A percentile compares a stretch with the other conserved stretches of the same genome.
These are phyloP conservation scores for Ctena decussata DNA, from an alignment of 2,888 invertebrate species.

Conservation along the genomic window DNA sequence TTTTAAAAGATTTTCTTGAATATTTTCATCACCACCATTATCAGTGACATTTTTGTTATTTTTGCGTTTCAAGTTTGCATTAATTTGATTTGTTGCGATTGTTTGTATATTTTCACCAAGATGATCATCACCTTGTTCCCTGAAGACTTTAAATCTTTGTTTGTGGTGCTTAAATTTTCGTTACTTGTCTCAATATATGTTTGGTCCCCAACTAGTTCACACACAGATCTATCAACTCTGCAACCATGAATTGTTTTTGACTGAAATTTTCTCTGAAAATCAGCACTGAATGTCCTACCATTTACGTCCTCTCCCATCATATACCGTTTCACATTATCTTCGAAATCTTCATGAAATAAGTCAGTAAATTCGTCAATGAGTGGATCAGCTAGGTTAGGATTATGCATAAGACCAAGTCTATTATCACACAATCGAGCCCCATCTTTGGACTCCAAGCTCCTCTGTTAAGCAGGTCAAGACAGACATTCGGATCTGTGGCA, in stretches of 20 bases:
- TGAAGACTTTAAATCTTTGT: too few species aligned
- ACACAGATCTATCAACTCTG: too few species aligned
- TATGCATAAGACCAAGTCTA: neutral
- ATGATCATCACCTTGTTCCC: too few species aligned
- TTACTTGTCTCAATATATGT: too few species aligned
- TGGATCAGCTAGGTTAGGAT: neutral
- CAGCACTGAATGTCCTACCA: neutral
- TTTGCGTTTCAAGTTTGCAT: neutral
- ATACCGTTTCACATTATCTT: neutral
- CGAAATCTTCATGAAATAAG: neutral
- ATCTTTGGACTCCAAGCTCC: neutral
- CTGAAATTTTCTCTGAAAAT: neutral
- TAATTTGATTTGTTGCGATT: too few species aligned
- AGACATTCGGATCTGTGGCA: slow-evolving; percentile 40
- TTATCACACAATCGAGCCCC: neutral
- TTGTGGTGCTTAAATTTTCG: too few species aligned
- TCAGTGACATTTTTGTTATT: neutral
- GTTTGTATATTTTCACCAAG: too few species aligned
- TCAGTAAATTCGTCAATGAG: neutral
- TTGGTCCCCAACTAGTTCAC: too few species aligned
- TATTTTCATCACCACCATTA: too few species aligned
- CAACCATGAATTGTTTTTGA: neutral
- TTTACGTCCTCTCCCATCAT: neutral
- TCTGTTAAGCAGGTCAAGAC: slow-evolving; percentile 45
- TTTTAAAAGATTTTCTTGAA: neutral